Percentiles rank a stretch among this genome's conserved stretches.
Evolutionary conservation across 30 jellyfish, hydroid and myxozoan species (phyloP).

Genomic region (Turritopsis dohrnii): DNA sequence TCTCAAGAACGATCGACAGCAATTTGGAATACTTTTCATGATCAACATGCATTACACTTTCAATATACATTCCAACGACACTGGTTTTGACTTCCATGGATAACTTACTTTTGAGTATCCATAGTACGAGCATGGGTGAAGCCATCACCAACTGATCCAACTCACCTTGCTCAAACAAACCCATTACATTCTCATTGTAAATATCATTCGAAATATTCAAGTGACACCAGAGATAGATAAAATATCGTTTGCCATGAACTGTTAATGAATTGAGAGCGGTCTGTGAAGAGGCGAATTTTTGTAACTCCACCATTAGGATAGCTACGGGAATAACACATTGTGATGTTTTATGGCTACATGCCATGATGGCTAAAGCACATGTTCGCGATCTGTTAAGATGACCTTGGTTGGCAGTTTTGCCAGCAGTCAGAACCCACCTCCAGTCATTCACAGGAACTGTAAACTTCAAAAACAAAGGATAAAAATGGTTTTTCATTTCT

Average conservation of each 20-base stretch:
- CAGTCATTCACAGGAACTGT: conserved; percentile 52
- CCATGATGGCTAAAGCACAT: conserved; percentile 4
- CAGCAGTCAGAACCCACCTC: conserved; percentile 42
- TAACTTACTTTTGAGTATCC: conserved; percentile 6
- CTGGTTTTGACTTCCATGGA: neutral
- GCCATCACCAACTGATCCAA: neutral
- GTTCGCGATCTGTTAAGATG: neutral
- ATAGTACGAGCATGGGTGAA: neutral
- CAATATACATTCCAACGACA: neutral
- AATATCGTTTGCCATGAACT: conserved; percentile 35
- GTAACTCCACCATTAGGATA: neutral
- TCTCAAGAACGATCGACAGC: neutral
- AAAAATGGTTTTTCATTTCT: conserved; percentile 1
- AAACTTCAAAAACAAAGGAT: conserved; percentile 15
- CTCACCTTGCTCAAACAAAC: neutral
- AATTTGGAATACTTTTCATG: neutral
- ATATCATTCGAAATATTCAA: neutral
- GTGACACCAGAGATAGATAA: conserved; percentile 62
- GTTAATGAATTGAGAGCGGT: neutral
- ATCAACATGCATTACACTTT: neutral
- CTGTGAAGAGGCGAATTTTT: neutral
- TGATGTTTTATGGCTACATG: conserved; percentile 27
- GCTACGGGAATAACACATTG: neutral
- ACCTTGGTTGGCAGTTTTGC: neutral
- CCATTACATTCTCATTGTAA: neutral